Percentiles rank a stretch among this genome's conserved stretches.
Conservation (phyloP, 1,140 invertebrate genomes). For the Caerostris extrusa region DNA sequence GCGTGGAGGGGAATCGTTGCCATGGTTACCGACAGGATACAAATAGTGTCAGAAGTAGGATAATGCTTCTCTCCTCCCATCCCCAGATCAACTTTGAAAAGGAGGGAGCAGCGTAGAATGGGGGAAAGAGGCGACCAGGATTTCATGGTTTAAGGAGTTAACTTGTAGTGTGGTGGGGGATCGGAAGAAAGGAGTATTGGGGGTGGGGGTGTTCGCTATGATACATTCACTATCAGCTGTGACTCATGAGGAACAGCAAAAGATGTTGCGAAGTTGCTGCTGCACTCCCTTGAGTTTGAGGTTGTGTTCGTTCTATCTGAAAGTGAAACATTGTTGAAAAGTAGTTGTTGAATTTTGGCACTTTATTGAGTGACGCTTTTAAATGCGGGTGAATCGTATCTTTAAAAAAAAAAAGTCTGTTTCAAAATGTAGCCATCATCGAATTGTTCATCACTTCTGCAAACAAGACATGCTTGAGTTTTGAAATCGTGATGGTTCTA, state of each 20-base stretch:
- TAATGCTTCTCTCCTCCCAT: background rate
- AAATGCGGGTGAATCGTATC: too few relatives aligned
- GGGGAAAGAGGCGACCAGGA: slow-evolving; percentile 45
- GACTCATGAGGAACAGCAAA: slow-evolving; percentile 35
- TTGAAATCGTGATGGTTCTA: background rate
- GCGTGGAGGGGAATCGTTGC: slow-evolving; percentile 70
- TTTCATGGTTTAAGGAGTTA: slow-evolving; percentile 76
- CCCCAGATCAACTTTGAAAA: slow-evolving; percentile 66
- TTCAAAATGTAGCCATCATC: too few relatives aligned
- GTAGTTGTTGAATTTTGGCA: too few relatives aligned
- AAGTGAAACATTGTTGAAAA: too few relatives aligned
- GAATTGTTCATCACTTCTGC: background rate
- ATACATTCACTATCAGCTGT: slow-evolving; percentile 36
- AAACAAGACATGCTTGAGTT: background rate
- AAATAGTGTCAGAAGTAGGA: slow-evolving; percentile 76
- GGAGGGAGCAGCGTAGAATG: slow-evolving; percentile 9
- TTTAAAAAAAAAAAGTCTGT: too few relatives aligned
- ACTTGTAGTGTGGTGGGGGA: slow-evolving; percentile 63
- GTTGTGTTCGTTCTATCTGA: too few relatives aligned
- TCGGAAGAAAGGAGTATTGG: background rate
- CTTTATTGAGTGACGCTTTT: too few relatives aligned
- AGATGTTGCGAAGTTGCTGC: background rate
- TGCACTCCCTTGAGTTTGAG: too few relatives aligned
- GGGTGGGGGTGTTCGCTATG: background rate
- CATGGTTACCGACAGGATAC: slow-evolving; percentile 75